Base-by-base conservation (phyloP, 2,113 vertebrate species). In the Monopterus albus region DNA sequence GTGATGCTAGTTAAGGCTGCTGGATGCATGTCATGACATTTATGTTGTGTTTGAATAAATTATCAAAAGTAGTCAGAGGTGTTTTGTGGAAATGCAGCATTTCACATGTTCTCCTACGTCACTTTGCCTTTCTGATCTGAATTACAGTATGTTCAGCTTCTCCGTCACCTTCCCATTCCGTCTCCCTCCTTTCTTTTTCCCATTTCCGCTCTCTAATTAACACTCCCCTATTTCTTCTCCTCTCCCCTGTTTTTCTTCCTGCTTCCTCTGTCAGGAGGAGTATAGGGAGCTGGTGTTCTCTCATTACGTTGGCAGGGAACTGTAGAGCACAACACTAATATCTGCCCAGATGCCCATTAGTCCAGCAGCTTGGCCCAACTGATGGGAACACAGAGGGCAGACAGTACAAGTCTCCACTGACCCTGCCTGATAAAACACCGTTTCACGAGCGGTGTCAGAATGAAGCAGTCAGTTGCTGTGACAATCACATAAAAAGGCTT, bases 261-360 rank as follows among this genome's bases (percentile, higher is more conserved):
- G 51, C 64, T 29, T 69, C 39, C 36, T 50, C 63, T 80, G 75
- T 79, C 55, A 66, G 38, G 66, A 71, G 67, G 69, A 75, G 62
- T 45, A 45, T 25, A 23, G 74, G 60, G 69, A 59, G 75, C 76
- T 61, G 72, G 81, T 82, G 79, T 83, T 83, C 84, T 85, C 82
- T 90, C 84, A 85, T 90, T 89, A 88, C 72, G 69, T 79, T 86
- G 72, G 75, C 49, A 21, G 57, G 69, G 36, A 72, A 69, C 49
- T 65, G 68, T 58, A 23, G 61, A 42, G 47, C 61, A 49, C 78
- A 78, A 55, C 78, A 67, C 57, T 85, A 80, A 85, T 82, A 76
- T 84, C 81, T 82, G 80, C 79, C 81, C 86, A 90, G 79, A 91
- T 87, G 82, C 82, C 88, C 81, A 89, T 92, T 91, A 90, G 85